Percentiles rank a stretch among this genome's conserved stretches.
Evolutionary conservation across 2,888 invertebrate species (phyloP).

Genomic region (Salpingus planirostris): DNA sequence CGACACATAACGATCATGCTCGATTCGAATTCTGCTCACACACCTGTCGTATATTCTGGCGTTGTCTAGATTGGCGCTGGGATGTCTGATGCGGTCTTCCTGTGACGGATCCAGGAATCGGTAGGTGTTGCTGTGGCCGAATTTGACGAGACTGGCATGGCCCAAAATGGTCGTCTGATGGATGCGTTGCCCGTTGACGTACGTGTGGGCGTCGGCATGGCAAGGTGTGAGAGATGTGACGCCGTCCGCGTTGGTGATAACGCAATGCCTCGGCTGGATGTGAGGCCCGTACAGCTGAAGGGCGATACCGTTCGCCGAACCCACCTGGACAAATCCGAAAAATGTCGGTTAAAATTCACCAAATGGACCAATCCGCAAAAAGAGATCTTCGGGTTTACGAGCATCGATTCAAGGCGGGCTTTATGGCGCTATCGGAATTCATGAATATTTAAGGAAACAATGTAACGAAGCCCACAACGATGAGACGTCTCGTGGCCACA

Average conservation of each 20-base stretch:
- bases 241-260: slow-evolving; percentile 82
- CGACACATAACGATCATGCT: too few species aligned
- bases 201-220: slow-evolving; percentile 87
- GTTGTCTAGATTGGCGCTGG: slow-evolving; percentile 47
- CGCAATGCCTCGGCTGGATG: slow-evolving; percentile 90
- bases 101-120: slow-evolving; percentile 76
- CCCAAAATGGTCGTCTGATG: slow-evolving; percentile 84
- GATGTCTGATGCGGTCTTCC: slow-evolving; percentile 69
- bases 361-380: too few species aligned
- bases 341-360: slow-evolving; percentile 9
- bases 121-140: slow-evolving; percentile 79
- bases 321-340: slow-evolving; percentile 45
- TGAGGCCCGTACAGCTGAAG: slow-evolving; percentile 81
- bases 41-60: slow-evolving; percentile 78
- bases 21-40: slow-evolving; percentile 30
- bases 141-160: slow-evolving; percentile 78
- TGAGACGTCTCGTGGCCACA: too few species aligned
- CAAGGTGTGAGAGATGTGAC: slow-evolving; percentile 91
- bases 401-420: too few species aligned
- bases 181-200: slow-evolving; percentile 87
- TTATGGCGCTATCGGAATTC: too few species aligned
- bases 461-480: too few species aligned
- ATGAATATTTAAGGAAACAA: too few species aligned
- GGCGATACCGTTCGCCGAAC: slow-evolving; percentile 68
- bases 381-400: too few species aligned